Base-by-base conservation (phyloP, 2,888 invertebrate genomes). In the Drosophila aldrichi region DNA sequence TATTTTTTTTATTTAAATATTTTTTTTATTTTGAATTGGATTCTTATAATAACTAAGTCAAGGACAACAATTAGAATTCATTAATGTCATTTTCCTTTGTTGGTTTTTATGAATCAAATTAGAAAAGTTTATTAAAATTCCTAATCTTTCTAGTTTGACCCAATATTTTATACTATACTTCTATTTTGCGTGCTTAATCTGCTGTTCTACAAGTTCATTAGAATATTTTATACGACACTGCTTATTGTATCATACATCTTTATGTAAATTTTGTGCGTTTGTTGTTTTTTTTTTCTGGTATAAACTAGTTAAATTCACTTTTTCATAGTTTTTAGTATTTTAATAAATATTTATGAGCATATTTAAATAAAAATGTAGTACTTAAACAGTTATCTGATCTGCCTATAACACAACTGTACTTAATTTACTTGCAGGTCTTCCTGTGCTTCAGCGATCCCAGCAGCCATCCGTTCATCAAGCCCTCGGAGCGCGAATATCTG, bases 391-490 rank as follows among this genome's bases (percentile, higher is more conserved):
- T n/a, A n/a, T n/a, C n/a, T 34, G 49, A 12, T 8, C 0, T 9
- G 1, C 2, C 20, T 16, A 2, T 14, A 41, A 8, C 41, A 3
- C 5, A 41, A 32, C 2, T 41, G 9, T 29, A 14, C 29, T 12
- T 60, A 10, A 0, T 32, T 5, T 51, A 3, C 34, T 20, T 14
- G 16, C 29, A 48, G 95, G 92, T 94, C 36, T 79, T 95, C n/a
- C 93, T 95, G 32, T 95, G 95, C 91, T 95, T 94, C 92, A 95
- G 95, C 81, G 95, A 95, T 80, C 96, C 96, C 2, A 94, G 94
- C 57, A 94, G 95, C 2, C 96, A 96, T 93, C 96, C 96, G 0
- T 96, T 94, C 90, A 96, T 96, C 75, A 95, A 95, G 55, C 95
- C 96, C 62, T 94, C 94, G 66, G 96, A 97, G 91, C 95, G 94